Conservation (phyloP, 2,113 vertebrate species). For the Corythornis cristatus region DNA sequence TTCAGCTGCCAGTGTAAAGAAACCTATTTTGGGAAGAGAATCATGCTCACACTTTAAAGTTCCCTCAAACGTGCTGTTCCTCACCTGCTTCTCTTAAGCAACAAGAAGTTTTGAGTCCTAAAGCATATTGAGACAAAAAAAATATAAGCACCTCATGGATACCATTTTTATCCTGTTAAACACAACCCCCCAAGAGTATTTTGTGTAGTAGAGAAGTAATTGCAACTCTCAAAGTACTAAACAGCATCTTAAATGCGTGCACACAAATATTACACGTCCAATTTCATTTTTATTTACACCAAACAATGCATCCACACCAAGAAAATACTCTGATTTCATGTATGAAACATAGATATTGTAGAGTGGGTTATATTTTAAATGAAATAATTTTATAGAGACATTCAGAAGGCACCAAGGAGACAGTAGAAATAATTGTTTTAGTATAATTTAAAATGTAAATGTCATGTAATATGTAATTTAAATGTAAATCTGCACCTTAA, state of each 20-base stretch:
- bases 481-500: slow-evolving; percentile 69
- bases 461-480: slow-evolving; percentile 63
- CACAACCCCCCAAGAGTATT: neutral
- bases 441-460: slow-evolving; percentile 68
- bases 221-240: neutral
- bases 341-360: neutral
- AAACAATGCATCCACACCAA: neutral
- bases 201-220: neutral
- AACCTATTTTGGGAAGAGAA: slow-evolving; percentile 11
- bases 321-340: neutral
- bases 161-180: neutral
- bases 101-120: neutral
- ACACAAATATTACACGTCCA: neutral
- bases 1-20: neutral
- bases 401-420: slow-evolving; percentile 29
- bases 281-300: neutral
- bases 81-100: neutral
- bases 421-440: slow-evolving; percentile 70
- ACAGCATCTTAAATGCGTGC: neutral
- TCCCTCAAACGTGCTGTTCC: neutral
- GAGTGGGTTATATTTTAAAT: neutral
- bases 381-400: slow-evolving; percentile 34
- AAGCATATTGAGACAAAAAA: neutral
- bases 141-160: neutral
- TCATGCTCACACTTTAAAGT: neutral